Conservation (phyloP, 2,888 invertebrate genomes). For the Imbricaverruca yamaguchii region DNA sequence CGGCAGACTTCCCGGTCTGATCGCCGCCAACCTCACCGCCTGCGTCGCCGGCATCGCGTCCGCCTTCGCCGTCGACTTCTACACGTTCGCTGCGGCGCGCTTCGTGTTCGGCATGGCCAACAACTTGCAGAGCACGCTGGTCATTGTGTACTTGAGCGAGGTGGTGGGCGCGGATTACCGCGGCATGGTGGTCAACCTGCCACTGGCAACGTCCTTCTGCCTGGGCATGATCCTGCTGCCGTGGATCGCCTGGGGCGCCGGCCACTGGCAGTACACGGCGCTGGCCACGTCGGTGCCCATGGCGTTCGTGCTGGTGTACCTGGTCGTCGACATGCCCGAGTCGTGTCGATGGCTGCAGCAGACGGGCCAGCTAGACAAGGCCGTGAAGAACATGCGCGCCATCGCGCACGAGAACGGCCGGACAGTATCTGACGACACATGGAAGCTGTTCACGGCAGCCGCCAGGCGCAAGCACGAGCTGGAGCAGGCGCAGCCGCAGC, state of each 20-base stretch:
- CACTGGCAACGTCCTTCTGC: conserved; percentile 80
- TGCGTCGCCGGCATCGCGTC: conserved; percentile 63
- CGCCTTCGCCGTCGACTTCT: conserved; percentile 60
- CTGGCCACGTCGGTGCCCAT: conserved; percentile 71
- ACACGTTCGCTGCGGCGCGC: conserved; percentile 67
- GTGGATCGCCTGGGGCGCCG: conserved; percentile 72
- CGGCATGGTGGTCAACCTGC: neutral
- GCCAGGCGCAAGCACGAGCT: neutral
- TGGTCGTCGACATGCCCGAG: conserved; percentile 24
- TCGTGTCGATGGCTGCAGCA: conserved; percentile 75
- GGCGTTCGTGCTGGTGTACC: conserved; percentile 36
- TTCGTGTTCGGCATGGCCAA: conserved; percentile 81
- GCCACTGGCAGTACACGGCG: conserved; percentile 71
- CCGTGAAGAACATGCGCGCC: conserved; percentile 65
- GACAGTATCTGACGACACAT: conserved; percentile 59
- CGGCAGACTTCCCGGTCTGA: conserved; percentile 73
- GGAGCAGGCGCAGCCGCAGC: neutral
- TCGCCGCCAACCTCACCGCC: conserved; percentile 67
- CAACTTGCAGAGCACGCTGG: conserved; percentile 63
- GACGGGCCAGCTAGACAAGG: conserved; percentile 72
- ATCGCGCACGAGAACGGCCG: conserved; percentile 71
- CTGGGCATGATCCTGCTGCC: conserved; percentile 71
- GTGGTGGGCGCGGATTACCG: conserved; percentile 35
- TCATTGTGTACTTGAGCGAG: conserved; percentile 70
- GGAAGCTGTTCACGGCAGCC: conserved; percentile 62